Percentiles rank a stretch among this genome's conserved stretches.
Conservation (phyloP, 2,113 vertebrate species). For the Hippopotamus amphibius region DNA sequence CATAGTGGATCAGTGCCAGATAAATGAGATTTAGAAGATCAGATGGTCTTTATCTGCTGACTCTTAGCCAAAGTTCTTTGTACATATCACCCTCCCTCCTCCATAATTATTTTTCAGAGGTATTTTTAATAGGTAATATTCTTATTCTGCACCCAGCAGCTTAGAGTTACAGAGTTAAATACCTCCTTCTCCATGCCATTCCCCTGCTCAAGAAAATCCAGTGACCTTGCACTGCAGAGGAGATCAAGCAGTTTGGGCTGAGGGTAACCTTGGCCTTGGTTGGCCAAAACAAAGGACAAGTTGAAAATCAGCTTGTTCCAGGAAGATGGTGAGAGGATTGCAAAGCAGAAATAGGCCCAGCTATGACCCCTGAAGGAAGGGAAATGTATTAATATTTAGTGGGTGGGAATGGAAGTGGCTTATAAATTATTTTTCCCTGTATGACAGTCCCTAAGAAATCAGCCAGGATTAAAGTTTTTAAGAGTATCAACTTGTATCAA, state of each 20-base stretch:
- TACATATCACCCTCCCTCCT: not conserved
- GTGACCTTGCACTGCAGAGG: not conserved
- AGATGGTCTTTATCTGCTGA: constrained; percentile 11
- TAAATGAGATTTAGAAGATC: constrained; percentile 28
- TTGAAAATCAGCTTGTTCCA: not conserved
- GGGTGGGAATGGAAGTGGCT: not conserved
- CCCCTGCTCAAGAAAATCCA: not conserved
- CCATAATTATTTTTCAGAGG: not conserved
- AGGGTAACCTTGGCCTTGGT: not conserved
- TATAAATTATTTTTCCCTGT: not conserved
- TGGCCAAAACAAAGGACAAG: not conserved
- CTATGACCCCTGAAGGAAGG: not conserved
- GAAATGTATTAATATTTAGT: not conserved
- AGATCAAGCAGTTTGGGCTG: not conserved
- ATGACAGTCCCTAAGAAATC: not conserved
- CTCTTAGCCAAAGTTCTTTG: not conserved
- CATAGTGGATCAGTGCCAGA: constrained; percentile 1
- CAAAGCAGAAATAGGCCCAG: not conserved
- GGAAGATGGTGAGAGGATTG: not conserved
- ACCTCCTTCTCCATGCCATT: not conserved
- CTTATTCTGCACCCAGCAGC: not conserved
- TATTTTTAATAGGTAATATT: not conserved
- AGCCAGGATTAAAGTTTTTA: not conserved
- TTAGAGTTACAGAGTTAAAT: not conserved
- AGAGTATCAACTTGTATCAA: not conserved